Base-by-base conservation (phyloP, 2,888 invertebrate genomes). In the Lymantria dispar region DNA sequence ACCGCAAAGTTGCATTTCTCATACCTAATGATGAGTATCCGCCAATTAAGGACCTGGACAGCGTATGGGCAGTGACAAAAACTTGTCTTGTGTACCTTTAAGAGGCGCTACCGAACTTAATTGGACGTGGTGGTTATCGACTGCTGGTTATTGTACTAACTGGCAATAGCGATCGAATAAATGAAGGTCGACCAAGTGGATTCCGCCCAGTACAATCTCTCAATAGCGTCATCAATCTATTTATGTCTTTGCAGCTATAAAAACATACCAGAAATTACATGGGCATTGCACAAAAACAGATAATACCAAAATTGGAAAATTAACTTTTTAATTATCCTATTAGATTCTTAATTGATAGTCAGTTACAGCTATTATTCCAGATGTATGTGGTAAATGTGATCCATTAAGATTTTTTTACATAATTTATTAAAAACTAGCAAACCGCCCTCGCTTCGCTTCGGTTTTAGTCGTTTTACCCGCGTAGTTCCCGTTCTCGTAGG, bases 41-140 rank as follows among this genome's bases (percentile, higher is more conserved):
- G 86, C 83, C 87, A 88, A 88, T 88, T 89, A 89, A 85, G 74
- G 66, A 70, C 66, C 72, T 66, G 73, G 40, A 62, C 62, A 63
- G 66, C 60, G 69, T 68, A 62, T 52, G 68, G 63, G 53, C 68
- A 49, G 68, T 73, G 80, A 85, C 86, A 90, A 90, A 90, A 90
- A 90, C 84, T 87, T 68, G 87, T 79, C 80, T 63, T 60, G 70
- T 64, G 77, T 64, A 69, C 72, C 74, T 74, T 75, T 71, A 77
- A 70, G 79, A 85, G 86, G 89, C 86, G 88, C 89, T 87, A 83
- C 86, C 85, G 82, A 87, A 85, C 83, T 87, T 89, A 89, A 90
- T 89, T 90, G 87, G 87, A 75, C 72, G 68, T 67, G 62, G 63
- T 75, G 76, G 80, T 83, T 83, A 83, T 83, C 77, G 85, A 74